Base-by-base conservation (phyloP, 2,888 invertebrate species). In the Empis stercorea region DNA sequence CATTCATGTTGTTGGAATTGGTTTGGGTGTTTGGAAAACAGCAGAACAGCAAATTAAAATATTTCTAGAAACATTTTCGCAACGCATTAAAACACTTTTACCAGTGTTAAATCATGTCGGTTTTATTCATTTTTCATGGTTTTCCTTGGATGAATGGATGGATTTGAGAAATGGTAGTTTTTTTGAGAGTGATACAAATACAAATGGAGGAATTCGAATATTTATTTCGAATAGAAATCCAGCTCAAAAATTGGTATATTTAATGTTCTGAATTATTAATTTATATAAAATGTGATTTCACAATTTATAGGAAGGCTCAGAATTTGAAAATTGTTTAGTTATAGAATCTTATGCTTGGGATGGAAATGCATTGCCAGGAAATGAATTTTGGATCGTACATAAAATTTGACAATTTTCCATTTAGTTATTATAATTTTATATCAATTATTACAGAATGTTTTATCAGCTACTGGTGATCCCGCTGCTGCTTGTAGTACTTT, bases 281-380 rank as follows among this genome's bases (percentile, higher is more conserved):
- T 20, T 20, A 5, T 20, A n/a, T 20, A 3, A 4, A 20, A 20
- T 20, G 20, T n/a, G 5, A 20, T 20, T 20, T 4, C 20, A 20
- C 5, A 20, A 3, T 20, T 40, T 40, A 5, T 14, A 40, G 40
- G 13, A 40, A 13, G 6, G 9, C n/a, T 7, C 27, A 3, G 40
- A 40, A 27, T 23, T 14, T 23, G 65, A 59, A 16, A 71, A 74
- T 47, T 74, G 72, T 52, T 59, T 76, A 10, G 64, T 82, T 15
- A 74, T 83, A 0, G 76, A 81, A 30, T 80, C 80, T 0, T 84
- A 83, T 57, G 79, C 84, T 1, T 81, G 82, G 79, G 83, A 84
- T 59, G 78, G 81, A 7, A 84, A 84, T 58, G 76, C 84, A 1
- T 71, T 80, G 48, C 83, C 84, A 2, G 84, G 83, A 40, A 84